phyloP scores from a whole-genome alignment of 2,797 vertebrate genomes.

The Pseudotriccus pelzelni region DNA sequence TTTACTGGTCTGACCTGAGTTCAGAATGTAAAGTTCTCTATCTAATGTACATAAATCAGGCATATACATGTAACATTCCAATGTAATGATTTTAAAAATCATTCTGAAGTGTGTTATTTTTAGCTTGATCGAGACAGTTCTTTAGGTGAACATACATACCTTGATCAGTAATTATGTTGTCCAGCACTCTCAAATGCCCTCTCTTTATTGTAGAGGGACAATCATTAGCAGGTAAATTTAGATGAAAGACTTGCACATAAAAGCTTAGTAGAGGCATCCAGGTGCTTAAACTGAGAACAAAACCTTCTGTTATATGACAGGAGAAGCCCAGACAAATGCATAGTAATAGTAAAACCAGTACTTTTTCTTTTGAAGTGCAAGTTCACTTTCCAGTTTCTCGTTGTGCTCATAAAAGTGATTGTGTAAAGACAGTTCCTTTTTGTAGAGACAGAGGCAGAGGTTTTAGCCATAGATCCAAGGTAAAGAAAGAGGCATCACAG shows the following conservation, averaged over 20 bases:
- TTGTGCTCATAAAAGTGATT: neutral
- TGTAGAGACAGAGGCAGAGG: neutral
- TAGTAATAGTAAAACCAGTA: neutral
- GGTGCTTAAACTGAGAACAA: conserved; percentile 29
- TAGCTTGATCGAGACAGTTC: neutral
- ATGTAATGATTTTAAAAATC: neutral
- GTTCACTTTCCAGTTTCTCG: conserved; percentile 26
- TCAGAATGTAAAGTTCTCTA: neutral
- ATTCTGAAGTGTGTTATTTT: conserved; percentile 17
- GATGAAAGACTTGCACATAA: conserved; percentile 36
- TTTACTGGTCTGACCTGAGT: neutral
- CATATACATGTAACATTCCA: neutral
- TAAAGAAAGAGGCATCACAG: neutral
- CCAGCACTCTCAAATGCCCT: conserved; percentile 28
- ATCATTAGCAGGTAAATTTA: conserved; percentile 53
- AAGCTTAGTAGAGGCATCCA: conserved; percentile 19
- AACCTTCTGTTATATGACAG: neutral
- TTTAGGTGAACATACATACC: neutral
- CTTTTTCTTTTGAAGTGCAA: conserved; percentile 5
- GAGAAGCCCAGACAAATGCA: neutral
- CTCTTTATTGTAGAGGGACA: neutral
- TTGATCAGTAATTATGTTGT: conserved; percentile 43
- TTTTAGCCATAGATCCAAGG: neutral
- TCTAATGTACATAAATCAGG: neutral
- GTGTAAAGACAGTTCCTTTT: neutral